Conservation (phyloP, 2,113 vertebrate species). For the Athene noctua region DNA sequence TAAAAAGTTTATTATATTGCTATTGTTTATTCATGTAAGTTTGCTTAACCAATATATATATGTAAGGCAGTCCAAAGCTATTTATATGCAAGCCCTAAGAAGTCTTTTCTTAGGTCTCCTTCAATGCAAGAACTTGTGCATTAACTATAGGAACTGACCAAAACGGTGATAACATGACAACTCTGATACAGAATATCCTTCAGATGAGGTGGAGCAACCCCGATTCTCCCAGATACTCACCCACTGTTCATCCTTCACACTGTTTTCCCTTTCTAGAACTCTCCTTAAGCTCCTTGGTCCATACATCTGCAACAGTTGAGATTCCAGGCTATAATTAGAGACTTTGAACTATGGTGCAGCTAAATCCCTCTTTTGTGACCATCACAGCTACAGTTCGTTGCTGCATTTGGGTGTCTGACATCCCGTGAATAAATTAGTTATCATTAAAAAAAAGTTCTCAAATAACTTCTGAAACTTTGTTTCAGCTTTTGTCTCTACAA, state of each 20-base stretch:
- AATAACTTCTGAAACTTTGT: neutral
- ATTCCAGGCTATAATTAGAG: neutral
- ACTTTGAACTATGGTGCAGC: neutral
- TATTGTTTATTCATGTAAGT: slow-evolving; percentile 28
- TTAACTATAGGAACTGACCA: neutral
- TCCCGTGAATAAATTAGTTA: neutral
- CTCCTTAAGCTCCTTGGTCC: neutral
- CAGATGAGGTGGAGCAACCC: neutral
- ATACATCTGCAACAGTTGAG: neutral
- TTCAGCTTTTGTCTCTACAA: neutral
- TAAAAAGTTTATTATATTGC: neutral
- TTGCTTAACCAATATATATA: neutral
- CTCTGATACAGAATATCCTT: neutral
- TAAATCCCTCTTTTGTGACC: neutral
- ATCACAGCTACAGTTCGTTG: slow-evolving; percentile 25
- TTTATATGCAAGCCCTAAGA: neutral
- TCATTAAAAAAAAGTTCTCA: neutral
- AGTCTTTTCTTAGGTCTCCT: neutral
- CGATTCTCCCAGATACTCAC: neutral
- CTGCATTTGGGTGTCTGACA: slow-evolving; percentile 8
- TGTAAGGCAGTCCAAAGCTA: neutral
- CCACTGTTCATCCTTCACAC: neutral
- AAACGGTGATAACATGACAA: neutral
- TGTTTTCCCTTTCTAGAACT: slow-evolving; percentile 5
- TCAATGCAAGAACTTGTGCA: neutral